phyloP scores from a whole-genome alignment of 2,888 invertebrate genomes.

The Tetragnatha montana region DNA sequence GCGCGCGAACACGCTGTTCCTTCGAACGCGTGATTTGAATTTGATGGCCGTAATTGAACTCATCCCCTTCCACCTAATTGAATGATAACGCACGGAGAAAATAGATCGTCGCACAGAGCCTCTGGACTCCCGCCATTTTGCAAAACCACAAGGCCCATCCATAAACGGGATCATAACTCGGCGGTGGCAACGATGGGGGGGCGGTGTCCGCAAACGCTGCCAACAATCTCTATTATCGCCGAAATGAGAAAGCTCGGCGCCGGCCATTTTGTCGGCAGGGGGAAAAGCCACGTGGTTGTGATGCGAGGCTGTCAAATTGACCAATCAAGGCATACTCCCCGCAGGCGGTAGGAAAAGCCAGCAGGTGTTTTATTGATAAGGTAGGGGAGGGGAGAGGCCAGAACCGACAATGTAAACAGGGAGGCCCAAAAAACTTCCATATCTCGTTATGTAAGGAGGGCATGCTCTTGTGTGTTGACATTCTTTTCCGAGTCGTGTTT shows the following conservation, averaged over 20 bases:
- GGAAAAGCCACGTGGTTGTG: slow-evolving; percentile 63
- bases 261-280: slow-evolving; percentile 57
- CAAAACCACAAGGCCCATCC: slow-evolving; percentile 59
- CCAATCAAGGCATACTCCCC: slow-evolving; percentile 57
- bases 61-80: slow-evolving; percentile 59
- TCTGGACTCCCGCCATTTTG: slow-evolving; percentile 55
- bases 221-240: slow-evolving; percentile 69
- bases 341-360: slow-evolving; percentile 56
- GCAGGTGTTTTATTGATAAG: slow-evolving; percentile 71
- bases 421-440: slow-evolving; percentile 70
- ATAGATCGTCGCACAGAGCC: not conserved
- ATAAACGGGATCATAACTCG: slow-evolving; percentile 60
- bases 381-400: slow-evolving; percentile 12
- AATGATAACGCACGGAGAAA: slow-evolving; percentile 48
- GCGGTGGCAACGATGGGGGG: not conserved
- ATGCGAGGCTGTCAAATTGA: slow-evolving; percentile 55
- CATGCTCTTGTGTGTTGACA: slow-evolving; percentile 55
- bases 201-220: slow-evolving; percentile 45
- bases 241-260: slow-evolving; percentile 68
- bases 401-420: slow-evolving; percentile 70
- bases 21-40: slow-evolving; percentile 51
- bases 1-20: not conserved
- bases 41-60: slow-evolving; percentile 41
- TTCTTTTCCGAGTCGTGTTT: slow-evolving; percentile 66
- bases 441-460: slow-evolving; percentile 70